Base-by-base conservation (phyloP, 2,797 vertebrate species). In the Squalus acanthias region DNA sequence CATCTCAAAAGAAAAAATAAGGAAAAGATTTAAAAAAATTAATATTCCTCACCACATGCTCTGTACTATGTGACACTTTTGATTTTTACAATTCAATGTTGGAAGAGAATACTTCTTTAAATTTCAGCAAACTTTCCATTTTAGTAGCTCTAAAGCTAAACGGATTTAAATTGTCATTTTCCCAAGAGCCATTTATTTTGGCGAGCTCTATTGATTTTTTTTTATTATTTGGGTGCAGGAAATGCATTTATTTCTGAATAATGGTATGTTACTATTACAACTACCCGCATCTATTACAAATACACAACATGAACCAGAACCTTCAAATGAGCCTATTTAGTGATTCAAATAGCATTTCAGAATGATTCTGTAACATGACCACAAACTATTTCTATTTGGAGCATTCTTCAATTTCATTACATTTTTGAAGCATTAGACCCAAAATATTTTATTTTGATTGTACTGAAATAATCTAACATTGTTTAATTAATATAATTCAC, bases 401-500 rank as follows among this genome's bases (percentile, higher is more conserved):
- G 15, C 50, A 95, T 7, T 26, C 39, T 95, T 72, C 29, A 76
- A 95, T 95, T 60, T 95, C 20, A 69, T 39, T 39, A 15, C 69
- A n/a, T n/a, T 92, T 92, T 65, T 95, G 46, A 76, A 74, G 53
- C 13, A 60, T 76, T n/a, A n/a, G 57, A 57, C 50, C 12, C 13
- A 20, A 95, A 57, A 95, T 65, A 60, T 92, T 65, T 33, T 53
- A 50, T 94, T 63, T 92, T 39, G 17, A 70, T 46, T 76, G 60
- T n/a, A 57, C 50, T 74, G 70, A 60, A 50, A 95, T 76, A 17
- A 95, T 15, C 20, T 33, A 65, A 17, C 50, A 57, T 53, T 60
- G n/a, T 12, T n/a, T 95, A 95, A 95, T 95, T 57, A 91, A 60
- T 91, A 91, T 57, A 91, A 91, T 91, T 91, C 53, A 76, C 24